Percentiles rank a stretch among this genome's conserved stretches.
These are phyloP conservation scores for Eilema griseolum DNA, from an alignment of 2,888 invertebrate genomes.

Conservation along the genomic window DNA sequence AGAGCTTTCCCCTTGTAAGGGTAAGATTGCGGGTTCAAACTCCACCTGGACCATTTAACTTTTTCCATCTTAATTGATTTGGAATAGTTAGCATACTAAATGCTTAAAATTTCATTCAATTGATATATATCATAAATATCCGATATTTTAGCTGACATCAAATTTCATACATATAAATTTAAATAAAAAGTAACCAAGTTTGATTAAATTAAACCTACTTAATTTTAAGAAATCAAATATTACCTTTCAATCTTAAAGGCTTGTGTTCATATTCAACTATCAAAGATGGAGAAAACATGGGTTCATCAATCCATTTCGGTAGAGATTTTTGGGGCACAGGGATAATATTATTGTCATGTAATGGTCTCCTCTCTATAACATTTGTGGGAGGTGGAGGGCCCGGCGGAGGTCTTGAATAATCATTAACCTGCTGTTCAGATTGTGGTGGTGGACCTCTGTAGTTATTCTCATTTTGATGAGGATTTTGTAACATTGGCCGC, in stretches of 20 bases:
- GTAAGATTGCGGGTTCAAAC: too few species aligned
- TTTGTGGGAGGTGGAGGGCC: background rate
- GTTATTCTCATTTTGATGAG: slow-evolving; percentile 26
- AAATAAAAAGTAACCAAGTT: too few species aligned
- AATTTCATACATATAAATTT: background rate
- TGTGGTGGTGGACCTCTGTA: slow-evolving; percentile 16
- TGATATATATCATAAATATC: too few species aligned
- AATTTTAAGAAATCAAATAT: slow-evolving; percentile 32
- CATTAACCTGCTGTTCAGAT: slow-evolving; percentile 2
- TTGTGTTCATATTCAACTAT: slow-evolving; percentile 92
- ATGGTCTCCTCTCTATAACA: slow-evolving; percentile 38
- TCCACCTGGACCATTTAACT: too few species aligned
- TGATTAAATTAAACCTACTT: too few species aligned
- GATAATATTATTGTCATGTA: slow-evolving; percentile 40
- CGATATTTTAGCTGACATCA: too few species aligned
- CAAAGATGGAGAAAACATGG: slow-evolving; percentile 84
- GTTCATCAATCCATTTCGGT: slow-evolving; percentile 77
- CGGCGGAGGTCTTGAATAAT: slow-evolving; percentile 15
- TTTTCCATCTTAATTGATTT: too few species aligned
- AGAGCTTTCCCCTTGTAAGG: too few species aligned
- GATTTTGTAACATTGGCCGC: slow-evolving; percentile 46
- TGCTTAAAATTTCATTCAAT: too few species aligned
- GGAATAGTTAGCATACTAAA: too few species aligned
- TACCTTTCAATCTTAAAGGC: slow-evolving; percentile 85
- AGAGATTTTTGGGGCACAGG: slow-evolving; percentile 34